Base-by-base conservation (phyloP, 2,797 vertebrate species). In the Xiphorhynchus erythropygius region DNA sequence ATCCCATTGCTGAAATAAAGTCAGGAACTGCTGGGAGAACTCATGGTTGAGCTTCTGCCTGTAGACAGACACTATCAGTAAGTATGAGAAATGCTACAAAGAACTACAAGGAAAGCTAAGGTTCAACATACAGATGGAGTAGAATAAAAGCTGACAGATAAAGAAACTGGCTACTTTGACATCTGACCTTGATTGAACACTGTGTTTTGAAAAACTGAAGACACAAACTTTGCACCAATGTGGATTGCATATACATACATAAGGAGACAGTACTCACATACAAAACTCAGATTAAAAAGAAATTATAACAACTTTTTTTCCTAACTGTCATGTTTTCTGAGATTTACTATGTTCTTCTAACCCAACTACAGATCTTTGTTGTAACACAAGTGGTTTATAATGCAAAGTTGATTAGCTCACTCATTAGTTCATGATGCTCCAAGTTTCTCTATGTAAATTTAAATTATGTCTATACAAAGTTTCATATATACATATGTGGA, bases 1-100 rank as follows among this genome's bases (percentile, higher is more conserved):
- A 94, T 99, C 99, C 99, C 99, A 99, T 76, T 99, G 99, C 96
- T 99, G 98, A 96, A 99, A 98, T 46, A 98, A 97, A 44, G 97
- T 95, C 49, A 98, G 83, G 92, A 99, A 98, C 92, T 99, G 98
- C 97, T 99, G 98, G 49, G 98, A 99, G 91, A 98, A 99, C 84
- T 99, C 98, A 30, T 98, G 97, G 28, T 97, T 98, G 93, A 99
- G 97, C 97, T 99, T 99, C 97, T 98, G 98, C 96, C 99, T 99
- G 73, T 55, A 96, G 94, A 94, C 11, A 94, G 63, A 87, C 42
- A 89, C 23, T 39, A 22, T 52, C 25, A 0, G 1, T 95, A 67
- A 96, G 57, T 75, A 44, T 49, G 49, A 71, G 22, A 82, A 68
- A 59, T 28, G 27, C 62, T 67, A 53, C 4, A 7, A 76, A 53